These are phyloP conservation scores for Diplazon laetatorius DNA, from an alignment of 2,888 invertebrate genomes.

Conservation along the genomic window DNA sequence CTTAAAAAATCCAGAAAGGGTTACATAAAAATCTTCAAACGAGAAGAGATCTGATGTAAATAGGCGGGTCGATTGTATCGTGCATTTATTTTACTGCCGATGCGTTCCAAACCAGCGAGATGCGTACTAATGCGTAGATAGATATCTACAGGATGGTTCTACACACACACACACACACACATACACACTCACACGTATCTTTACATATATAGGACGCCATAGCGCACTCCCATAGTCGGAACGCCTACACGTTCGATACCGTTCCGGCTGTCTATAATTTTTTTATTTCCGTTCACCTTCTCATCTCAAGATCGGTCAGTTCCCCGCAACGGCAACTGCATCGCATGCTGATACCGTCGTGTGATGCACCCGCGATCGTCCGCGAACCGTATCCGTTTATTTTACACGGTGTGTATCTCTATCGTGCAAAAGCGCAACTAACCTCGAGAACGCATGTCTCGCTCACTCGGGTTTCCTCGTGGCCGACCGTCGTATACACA, in stretches of 20 bases:
- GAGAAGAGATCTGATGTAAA: background rate
- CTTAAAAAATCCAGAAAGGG: background rate
- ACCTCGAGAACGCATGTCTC: background rate
- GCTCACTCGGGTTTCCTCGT: conserved; percentile 8
- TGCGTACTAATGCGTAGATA: conserved; percentile 13
- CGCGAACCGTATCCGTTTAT: conserved; percentile 44
- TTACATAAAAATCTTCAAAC: background rate
- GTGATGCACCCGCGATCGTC: conserved; percentile 50
- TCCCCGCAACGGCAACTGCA: conserved; percentile 19
- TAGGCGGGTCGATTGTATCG: background rate
- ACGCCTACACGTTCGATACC: conserved; percentile 46
- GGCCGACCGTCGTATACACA: no score
- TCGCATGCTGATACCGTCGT: conserved; percentile 36
- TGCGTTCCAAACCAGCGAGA: conserved; percentile 6
- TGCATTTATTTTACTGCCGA: background rate
- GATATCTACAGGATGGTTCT: conserved; percentile 2
- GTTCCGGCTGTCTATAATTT: conserved; percentile 31
- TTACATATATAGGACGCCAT: no score
- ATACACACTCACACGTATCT: no score
- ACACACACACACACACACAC: no score
- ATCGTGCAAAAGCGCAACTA: background rate
- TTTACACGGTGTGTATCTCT: background rate
- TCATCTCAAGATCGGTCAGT: conserved; percentile 30
- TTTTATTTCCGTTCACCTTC: conserved; percentile 4
- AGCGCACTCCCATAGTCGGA: background rate